These are phyloP conservation scores for Sterrhoptilus dennistouni DNA, from an alignment of 2,113 vertebrate genomes.

Conservation along the genomic window DNA sequence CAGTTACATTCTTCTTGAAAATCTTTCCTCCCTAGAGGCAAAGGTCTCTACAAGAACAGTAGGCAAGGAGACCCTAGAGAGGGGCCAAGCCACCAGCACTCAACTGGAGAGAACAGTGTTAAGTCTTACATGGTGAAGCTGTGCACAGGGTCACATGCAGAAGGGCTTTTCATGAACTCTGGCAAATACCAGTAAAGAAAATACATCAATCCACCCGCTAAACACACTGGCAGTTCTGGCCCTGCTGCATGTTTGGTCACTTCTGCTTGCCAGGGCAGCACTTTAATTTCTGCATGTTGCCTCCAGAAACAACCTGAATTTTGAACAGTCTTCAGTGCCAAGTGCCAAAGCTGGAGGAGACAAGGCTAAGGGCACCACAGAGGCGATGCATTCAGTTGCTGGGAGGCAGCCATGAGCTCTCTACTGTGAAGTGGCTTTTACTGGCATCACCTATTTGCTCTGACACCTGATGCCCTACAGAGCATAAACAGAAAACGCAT, in stretches of 20 bases:
- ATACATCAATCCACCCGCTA: slow-evolving; percentile 1
- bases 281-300: slow-evolving; percentile 25
- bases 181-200: slow-evolving; percentile 8
- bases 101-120: not conserved
- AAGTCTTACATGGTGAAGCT: not conserved
- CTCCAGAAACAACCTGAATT: slow-evolving; percentile 50
- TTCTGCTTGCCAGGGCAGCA: slow-evolving; percentile 26
- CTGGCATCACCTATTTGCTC: slow-evolving; percentile 42
- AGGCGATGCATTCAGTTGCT: slow-evolving; percentile 20
- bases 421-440: slow-evolving; percentile 47
- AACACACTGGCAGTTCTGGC: slow-evolving; percentile 35
- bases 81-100: not conserved
- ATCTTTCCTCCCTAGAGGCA: not conserved
- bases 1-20: not conserved
- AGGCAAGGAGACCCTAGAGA: not conserved
- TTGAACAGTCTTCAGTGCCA: not conserved
- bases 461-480: slow-evolving; percentile 39
- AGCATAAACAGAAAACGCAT: slow-evolving; percentile 40
- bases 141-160: not conserved
- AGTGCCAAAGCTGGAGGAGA: slow-evolving; percentile 6
- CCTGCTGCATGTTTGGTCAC: slow-evolving; percentile 5
- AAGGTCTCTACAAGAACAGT: not conserved
- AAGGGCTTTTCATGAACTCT: not conserved
- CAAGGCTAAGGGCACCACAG: slow-evolving; percentile 52
- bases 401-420: slow-evolving; percentile 34